Evolutionary conservation across 2,113 vertebrate genomes (phyloP), one percentile per base, ranked within the genome.

Genomic region (Pelecanoides urinatrix): DNA sequence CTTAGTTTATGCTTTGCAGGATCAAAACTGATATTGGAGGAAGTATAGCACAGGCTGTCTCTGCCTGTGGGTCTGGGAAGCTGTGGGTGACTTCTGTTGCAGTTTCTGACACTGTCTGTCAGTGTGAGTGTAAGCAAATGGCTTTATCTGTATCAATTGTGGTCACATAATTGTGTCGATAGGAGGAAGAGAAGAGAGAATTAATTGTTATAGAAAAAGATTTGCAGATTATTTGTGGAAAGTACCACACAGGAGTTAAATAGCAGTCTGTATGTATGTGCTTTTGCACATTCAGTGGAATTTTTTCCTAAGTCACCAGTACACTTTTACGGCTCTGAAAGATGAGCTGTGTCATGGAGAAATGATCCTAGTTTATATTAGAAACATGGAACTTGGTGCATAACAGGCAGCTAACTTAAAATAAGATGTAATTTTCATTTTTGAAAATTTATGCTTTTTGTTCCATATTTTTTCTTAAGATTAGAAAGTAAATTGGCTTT

Each of bases 141-240:
- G 9, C 34, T 89, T 62, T 45, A 32, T 63, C 72, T 70, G 0
- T 56, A n/a, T 83, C 63, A 40, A 0, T 2, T 61, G 59, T 52
- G 68, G 67, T 74, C 72, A 30, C 23, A 2, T 20, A 67, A 42
- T 59, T 88, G 34, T 1, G 0, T 36, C 0, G 0, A 40, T 12
- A 73, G 66, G 62, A 91, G 38, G 83, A 76, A 38, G 27, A 47
- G 45, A 40, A 63, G 13, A 50, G 52, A 52, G n/a, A 85, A 45
- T 56, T 50, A 13, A 5, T 44, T 79, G 44, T 58, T 82, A 61
- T 56, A 67, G 63, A 38, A 62, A 38, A 65, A 23, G 32, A 42
- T n/a, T 61, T 86, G 36, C 15, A 76, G 55, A 7, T 19, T 53
- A 4, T n/a, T 50, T 90, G 32, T 95, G 82, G 32, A 42, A 81